Conservation (phyloP, 2,113 vertebrate genomes). For the Mungos mungo region DNA sequence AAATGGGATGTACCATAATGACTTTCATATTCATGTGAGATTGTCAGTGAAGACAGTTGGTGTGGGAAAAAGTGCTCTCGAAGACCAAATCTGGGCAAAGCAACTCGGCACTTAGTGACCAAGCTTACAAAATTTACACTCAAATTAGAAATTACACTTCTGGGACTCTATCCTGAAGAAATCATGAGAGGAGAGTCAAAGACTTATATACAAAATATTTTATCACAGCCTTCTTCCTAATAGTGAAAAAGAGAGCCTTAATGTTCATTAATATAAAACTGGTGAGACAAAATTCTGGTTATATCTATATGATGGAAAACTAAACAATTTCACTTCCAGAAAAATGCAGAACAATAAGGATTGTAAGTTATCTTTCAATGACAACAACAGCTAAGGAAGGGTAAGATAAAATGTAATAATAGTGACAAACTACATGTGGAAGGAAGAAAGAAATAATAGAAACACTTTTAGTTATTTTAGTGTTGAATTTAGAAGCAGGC, state of each 20-base stretch:
- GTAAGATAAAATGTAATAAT: not conserved
- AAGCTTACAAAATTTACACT: not conserved
- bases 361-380: not conserved
- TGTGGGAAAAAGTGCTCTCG: not conserved
- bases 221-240: not conserved
- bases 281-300: not conserved
- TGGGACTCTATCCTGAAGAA: not conserved
- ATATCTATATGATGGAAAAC: not conserved
- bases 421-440: not conserved
- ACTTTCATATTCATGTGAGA: not conserved
- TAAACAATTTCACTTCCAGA: not conserved
- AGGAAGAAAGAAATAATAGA: not conserved
- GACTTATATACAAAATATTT: not conserved
- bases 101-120: not conserved
- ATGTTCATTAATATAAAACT: not conserved
- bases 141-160: not conserved
- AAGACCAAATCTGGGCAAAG: not conserved
- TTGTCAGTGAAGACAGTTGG: not conserved
- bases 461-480: not conserved
- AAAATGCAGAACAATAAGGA: not conserved
- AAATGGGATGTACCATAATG: not conserved
- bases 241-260: not conserved
- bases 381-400: not conserved
- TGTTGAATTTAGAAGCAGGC: not conserved
- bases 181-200: not conserved